A percentile compares a stretch with the other conserved stretches of the same genome.
Conservation (phyloP, 1,140 invertebrate species). For the Subanguina moxae region DNA sequence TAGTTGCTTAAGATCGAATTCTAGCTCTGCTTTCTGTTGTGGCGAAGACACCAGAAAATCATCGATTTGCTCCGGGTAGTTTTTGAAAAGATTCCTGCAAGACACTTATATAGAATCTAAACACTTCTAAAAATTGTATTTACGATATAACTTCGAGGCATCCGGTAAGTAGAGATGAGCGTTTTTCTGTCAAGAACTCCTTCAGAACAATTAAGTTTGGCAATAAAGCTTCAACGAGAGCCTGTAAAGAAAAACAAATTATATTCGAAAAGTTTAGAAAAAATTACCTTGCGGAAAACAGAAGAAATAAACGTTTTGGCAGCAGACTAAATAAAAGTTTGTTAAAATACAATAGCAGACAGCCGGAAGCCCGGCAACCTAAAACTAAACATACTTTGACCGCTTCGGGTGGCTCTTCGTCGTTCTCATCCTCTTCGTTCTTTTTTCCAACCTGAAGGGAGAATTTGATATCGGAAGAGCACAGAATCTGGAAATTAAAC, state of each 20-base stretch:
- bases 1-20: slow-evolving; percentile 31
- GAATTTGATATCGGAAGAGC: slow-evolving; percentile 31
- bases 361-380: not conserved
- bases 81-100: slow-evolving; percentile 27
- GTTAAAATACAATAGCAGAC: too few relatives aligned
- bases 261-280: too few relatives aligned
- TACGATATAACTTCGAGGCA: slow-evolving; percentile 11
- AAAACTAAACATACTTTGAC: slow-evolving; percentile 22
- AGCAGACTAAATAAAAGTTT: slow-evolving; percentile 20
- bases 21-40: slow-evolving; percentile 30
- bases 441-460: slow-evolving; percentile 36
- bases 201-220: slow-evolving; percentile 27
- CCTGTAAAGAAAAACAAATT: not conserved
- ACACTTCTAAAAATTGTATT: not conserved
- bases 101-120: not conserved
- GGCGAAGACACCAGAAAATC: slow-evolving; percentile 33
- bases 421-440: slow-evolving; percentile 30
- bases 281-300: slow-evolving; percentile 17
- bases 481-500: slow-evolving; percentile 25
- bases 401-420: slow-evolving; percentile 42
- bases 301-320: slow-evolving; percentile 34
- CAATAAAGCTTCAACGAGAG: slow-evolving; percentile 27
- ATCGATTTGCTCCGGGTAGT: slow-evolving; percentile 32
- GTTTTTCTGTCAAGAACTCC: slow-evolving; percentile 27
- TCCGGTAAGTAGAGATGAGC: not conserved